Evolutionary conservation across 2,797 vertebrate genomes (phyloP).

Genomic region (Cynopterus sphinx): DNA sequence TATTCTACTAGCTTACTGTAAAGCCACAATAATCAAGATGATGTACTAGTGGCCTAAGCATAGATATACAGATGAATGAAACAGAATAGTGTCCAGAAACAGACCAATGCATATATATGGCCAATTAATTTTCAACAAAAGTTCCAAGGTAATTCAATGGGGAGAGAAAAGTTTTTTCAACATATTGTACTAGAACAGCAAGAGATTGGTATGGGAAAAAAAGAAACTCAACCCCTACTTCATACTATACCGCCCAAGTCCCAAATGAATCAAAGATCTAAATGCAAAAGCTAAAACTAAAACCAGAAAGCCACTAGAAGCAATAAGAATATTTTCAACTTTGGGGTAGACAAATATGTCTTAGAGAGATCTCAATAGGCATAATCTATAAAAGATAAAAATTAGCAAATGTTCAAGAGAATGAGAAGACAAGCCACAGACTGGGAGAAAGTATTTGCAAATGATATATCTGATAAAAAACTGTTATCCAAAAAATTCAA

Average conservation of each 20-base stretch:
- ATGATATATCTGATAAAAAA: not conserved
- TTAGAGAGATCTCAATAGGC: not conserved
- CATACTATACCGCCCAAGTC: not conserved
- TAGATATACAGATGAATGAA: not conserved
- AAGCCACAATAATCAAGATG: not conserved
- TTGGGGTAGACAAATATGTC: not conserved
- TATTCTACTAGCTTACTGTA: not conserved
- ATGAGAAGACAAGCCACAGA: not conserved
- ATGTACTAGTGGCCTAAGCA: not conserved
- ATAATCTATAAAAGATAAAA: not conserved
- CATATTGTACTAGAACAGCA: not conserved
- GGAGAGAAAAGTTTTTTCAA: conserved; percentile 1
- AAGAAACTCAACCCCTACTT: not conserved
- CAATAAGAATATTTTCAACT: not conserved
- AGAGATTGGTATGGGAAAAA: not conserved
- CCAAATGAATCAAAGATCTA: not conserved
- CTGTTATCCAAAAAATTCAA: not conserved
- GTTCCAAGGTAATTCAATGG: not conserved
- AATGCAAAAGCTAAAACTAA: conserved; percentile 5
- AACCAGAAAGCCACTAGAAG: not conserved
- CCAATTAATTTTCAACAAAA: not conserved
- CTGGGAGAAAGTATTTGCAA: conserved; percentile 8
- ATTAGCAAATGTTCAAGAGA: not conserved
- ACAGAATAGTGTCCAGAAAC: not conserved
- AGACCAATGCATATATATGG: not conserved